Evolutionary conservation across 53 echinoderm and acorn worm genomes (phyloP), one percentile per base, ranked within the genome.

Genomic region (Crossaster papposus): DNA sequence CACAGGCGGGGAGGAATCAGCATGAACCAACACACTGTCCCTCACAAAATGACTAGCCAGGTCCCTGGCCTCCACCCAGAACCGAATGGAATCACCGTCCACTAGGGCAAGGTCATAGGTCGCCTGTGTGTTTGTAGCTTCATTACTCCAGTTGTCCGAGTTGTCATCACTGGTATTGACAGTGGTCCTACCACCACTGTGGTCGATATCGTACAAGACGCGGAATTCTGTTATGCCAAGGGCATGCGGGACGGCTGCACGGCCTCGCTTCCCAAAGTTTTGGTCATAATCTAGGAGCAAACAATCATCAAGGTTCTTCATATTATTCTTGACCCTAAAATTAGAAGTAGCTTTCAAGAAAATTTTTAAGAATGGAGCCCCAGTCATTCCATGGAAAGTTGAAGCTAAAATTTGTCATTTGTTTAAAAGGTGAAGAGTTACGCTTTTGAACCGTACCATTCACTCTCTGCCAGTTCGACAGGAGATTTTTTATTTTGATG

Each of bases 51-150:
- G 78, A 26, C 72, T 80, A 20, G 82, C 54, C 1, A 89, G 36
- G 51, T 92, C 83, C 32, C 79, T 68, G 26, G 89, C 92, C 38
- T 83, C 63, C 35, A 92, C 84, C 92, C 92, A 92, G 70, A 92
- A 82, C 17, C 78, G 75, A 62, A 92, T 38, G 64, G 92, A 92
- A 89, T 92, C 92, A 33, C 92, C 92, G 33, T 92, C 92, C 3
- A 80, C 74, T 20, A 89, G 14, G 11, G 77, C 14, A 28, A 89
- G 81, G 82, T 83, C 77, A 51, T 81, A 92, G 12, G 77, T 81
- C 8, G 64, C 64, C 10, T 70, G 77, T 22, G 51, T 79, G 36
- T 52, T 53, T 33, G 37, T 28, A 12, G 31, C 26, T 54, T 81
- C 73, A 89, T 54, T 89, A 34, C 72, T 54, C 90, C 90, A 89